Conservation (phyloP, 2,113 vertebrate species). For the Sminthopsis crassicaudata region DNA sequence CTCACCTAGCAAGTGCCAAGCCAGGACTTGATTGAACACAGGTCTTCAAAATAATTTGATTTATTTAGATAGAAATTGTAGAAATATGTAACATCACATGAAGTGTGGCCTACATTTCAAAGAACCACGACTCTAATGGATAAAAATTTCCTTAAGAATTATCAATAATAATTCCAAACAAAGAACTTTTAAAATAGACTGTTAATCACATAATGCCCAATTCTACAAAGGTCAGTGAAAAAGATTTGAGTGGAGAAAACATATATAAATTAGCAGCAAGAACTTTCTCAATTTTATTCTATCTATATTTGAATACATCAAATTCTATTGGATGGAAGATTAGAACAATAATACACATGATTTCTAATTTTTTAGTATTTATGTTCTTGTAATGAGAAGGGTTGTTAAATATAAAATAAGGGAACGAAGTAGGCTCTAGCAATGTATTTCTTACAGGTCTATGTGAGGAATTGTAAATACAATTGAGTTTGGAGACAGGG, state of each 20-base stretch:
- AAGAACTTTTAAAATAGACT: not conserved
- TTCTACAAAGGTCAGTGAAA: not conserved
- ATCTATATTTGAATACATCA: slow-evolving; percentile 6
- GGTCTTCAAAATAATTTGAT: not conserved
- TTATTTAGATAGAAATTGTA: not conserved
- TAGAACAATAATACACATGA: slow-evolving; percentile 67
- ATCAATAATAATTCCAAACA: not conserved
- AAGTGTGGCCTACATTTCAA: not conserved
- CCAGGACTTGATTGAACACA: not conserved
- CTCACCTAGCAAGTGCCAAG: not conserved
- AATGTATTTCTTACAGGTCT: slow-evolving; percentile 57
- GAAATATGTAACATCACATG: not conserved
- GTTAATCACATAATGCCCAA: not conserved
- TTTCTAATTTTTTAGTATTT: slow-evolving; percentile 56
- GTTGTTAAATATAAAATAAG: slow-evolving; percentile 60
- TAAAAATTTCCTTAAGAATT: not conserved
- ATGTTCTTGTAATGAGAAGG: slow-evolving; percentile 64
- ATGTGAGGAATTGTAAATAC: slow-evolving; percentile 30
- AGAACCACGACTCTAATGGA: not conserved
- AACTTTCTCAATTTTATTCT: slow-evolving; percentile 18
- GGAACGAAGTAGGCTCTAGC: slow-evolving; percentile 48
- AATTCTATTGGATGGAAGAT: slow-evolving; percentile 21
- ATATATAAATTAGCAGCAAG: slow-evolving; percentile 1
- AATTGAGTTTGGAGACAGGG: slow-evolving; percentile 38
- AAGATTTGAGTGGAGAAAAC: not conserved